Conservation (phyloP, 2,113 vertebrate species). For the Malurus elegans region DNA sequence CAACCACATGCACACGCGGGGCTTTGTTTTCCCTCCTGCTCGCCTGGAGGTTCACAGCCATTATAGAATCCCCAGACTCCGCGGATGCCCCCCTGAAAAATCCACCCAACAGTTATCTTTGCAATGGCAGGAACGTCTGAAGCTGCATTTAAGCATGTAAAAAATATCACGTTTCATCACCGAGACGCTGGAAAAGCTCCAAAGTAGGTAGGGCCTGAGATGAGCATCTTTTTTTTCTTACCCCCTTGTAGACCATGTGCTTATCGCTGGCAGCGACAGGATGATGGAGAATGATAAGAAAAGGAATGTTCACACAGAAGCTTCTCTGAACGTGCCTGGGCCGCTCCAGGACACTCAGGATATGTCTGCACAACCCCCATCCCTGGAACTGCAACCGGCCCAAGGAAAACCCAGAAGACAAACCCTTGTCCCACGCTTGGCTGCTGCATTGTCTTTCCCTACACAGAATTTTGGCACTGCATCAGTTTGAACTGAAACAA, state of each 20-base stretch:
- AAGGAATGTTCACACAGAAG: slow-evolving; percentile 1
- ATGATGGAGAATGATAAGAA: background rate
- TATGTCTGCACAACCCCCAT: background rate
- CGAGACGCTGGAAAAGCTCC: background rate
- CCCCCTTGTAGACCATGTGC: background rate
- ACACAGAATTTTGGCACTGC: background rate
- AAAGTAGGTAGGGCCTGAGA: background rate
- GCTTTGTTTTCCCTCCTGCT: background rate
- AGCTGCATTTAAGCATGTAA: rapidly evolving
- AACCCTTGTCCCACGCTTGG: background rate
- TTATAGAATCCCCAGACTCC: rapidly evolving
- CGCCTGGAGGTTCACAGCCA: rapidly evolving
- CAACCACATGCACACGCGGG: no score
- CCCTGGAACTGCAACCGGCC: background rate
- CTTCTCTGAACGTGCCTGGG: background rate
- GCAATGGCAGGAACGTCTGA: background rate
- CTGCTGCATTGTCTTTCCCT: background rate
- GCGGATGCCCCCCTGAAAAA: background rate
- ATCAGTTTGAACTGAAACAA: background rate
- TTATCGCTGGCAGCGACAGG: background rate
- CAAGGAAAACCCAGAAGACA: background rate
- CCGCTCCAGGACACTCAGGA: background rate
- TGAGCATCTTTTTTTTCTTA: background rate
- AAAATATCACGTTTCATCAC: rapidly evolving
- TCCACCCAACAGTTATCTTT: rapidly evolving